phyloP scores from a whole-genome alignment of 2,888 invertebrate genomes.

The Drosophila trichaetosa region DNA sequence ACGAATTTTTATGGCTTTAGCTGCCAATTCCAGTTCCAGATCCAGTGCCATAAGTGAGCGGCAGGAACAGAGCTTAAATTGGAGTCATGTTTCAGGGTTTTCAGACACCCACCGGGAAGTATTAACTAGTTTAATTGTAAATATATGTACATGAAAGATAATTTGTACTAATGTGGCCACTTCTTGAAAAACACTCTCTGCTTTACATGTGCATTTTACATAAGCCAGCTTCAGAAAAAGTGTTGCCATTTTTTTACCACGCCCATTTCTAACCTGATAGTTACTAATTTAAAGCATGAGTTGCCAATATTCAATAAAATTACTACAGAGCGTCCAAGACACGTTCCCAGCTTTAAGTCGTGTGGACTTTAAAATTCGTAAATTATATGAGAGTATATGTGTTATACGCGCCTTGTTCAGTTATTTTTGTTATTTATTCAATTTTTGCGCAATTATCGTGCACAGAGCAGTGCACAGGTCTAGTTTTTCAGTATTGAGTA shows the following conservation, averaged over 20 bases:
- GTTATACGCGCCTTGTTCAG: conserved; percentile 56
- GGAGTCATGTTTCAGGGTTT: not conserved
- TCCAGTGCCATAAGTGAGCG: conserved; percentile 49
- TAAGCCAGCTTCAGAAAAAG: not conserved
- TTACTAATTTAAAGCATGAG: not conserved
- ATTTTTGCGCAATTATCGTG: conserved; percentile 72
- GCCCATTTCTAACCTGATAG: not conserved
- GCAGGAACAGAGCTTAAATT: conserved; percentile 21
- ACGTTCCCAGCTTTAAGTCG: conserved; percentile 4
- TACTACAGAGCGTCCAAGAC: not conserved
- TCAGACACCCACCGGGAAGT: not conserved
- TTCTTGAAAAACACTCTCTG: not conserved
- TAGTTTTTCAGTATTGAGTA: conserved; percentile 36
- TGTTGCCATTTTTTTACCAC: not conserved
- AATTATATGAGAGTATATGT: conserved; percentile 12
- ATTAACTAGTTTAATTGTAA: not conserved
- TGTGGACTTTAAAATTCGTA: conserved; percentile 6
- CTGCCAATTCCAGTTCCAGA: conserved; percentile 9
- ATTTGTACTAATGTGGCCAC: not conserved
- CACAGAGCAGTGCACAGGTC: conserved; percentile 48
- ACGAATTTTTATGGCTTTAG: conserved; percentile 40
- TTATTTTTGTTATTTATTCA: conserved; percentile 41
- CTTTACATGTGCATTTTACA: not conserved
- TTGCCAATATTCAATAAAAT: not conserved
- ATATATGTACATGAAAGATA: not conserved